Percentiles rank a stretch among this genome's conserved stretches.
phyloP scores from a whole-genome alignment of 1,140 invertebrate genomes.

The Teleopsis dalmanni region DNA sequence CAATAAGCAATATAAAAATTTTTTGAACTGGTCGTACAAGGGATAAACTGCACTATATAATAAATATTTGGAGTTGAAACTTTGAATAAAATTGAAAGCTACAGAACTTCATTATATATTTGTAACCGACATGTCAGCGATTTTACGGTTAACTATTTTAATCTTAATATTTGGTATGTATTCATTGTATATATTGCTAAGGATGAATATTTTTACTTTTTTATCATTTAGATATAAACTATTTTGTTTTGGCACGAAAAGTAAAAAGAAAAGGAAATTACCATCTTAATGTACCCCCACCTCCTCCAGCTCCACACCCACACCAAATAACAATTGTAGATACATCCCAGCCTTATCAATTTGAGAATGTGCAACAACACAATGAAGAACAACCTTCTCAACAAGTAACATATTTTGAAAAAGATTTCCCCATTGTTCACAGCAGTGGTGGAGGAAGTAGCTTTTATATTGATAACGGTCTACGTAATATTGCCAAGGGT shows the following conservation, averaged over 20 bases:
- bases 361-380: slow-evolving; percentile 21
- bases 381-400: background rate
- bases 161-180: too few relatives aligned
- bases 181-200: background rate
- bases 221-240: background rate
- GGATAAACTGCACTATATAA: too few relatives aligned
- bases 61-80: too few relatives aligned
- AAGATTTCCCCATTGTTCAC: slow-evolving; percentile 16
- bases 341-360: slow-evolving; percentile 24
- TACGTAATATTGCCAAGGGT: slow-evolving; percentile 51
- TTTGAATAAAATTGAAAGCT: too few relatives aligned
- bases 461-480: slow-evolving; percentile 42
- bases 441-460: slow-evolving; percentile 10
- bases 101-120: too few relatives aligned
- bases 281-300: slow-evolving; percentile 30
- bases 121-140: too few relatives aligned
- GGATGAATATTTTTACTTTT: background rate
- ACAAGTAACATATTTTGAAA: slow-evolving; percentile 16
- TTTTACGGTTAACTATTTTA: too few relatives aligned
- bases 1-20: too few relatives aligned
- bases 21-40: too few relatives aligned
- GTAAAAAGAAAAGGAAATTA: slow-evolving; percentile 34
- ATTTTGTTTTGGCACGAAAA: slow-evolving; percentile 24
- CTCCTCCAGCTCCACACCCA: slow-evolving; percentile 22
- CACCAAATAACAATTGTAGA: slow-evolving; percentile 14